Conservation (phyloP, 1,140 invertebrate species). For the Nebria ingens region DNA sequence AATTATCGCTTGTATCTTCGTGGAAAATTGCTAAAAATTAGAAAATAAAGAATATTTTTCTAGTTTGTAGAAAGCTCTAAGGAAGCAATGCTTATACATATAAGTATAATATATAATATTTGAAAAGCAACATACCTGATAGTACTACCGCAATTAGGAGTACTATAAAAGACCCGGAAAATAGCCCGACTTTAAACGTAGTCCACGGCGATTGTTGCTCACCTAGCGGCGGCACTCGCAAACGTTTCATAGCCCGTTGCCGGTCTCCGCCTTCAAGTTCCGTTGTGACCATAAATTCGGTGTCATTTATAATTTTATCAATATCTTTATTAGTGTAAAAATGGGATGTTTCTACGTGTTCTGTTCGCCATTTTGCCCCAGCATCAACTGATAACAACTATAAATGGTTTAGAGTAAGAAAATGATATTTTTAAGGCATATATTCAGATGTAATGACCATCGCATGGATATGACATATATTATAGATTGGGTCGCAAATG, state of each 20-base stretch:
- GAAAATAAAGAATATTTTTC: slow-evolving; percentile 9
- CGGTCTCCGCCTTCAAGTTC: slow-evolving; percentile 76
- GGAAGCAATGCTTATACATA: no score
- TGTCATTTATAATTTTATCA: slow-evolving; percentile 73
- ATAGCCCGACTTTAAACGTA: slow-evolving; percentile 75
- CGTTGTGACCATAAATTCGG: slow-evolving; percentile 69
- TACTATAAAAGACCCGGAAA: slow-evolving; percentile 72
- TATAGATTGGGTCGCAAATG: no score
- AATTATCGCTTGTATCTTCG: slow-evolving; percentile 33
- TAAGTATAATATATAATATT: slow-evolving; percentile 17
- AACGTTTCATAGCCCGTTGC: slow-evolving; percentile 75
- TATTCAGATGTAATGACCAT: no score
- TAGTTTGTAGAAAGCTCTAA: no score
- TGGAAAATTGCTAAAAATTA: slow-evolving; percentile 36
- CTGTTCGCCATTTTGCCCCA: slow-evolving; percentile 61
- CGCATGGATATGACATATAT: no score
- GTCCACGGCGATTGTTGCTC: slow-evolving; percentile 76
- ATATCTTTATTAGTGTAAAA: slow-evolving; percentile 86
- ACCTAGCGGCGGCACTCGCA: slow-evolving; percentile 76
- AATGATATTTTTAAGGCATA: no score
- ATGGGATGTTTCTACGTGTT: slow-evolving; percentile 68
- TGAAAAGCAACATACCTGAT: slow-evolving; percentile 43
- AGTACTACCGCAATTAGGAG: slow-evolving; percentile 61
- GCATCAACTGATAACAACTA: slow-evolving; percentile 45
- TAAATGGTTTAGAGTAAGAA: no score